phyloP scores from a whole-genome alignment of 2,888 invertebrate genomes.

The Seira musarum region DNA sequence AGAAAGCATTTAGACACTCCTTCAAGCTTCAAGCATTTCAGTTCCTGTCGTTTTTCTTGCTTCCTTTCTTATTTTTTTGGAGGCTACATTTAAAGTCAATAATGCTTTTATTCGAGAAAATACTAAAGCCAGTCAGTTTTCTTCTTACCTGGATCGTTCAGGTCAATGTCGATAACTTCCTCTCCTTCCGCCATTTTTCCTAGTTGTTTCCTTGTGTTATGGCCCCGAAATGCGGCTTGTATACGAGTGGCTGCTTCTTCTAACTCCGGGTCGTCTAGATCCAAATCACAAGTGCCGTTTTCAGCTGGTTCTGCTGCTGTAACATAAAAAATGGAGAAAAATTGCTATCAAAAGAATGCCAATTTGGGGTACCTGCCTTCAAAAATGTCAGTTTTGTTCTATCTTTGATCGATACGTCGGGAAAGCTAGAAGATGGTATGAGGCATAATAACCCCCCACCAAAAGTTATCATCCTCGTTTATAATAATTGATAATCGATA shows the following conservation, averaged over 20 bases:
- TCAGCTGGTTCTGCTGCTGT: slow-evolving; percentile 42
- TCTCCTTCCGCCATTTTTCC: slow-evolving; percentile 62
- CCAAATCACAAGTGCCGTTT: slow-evolving; percentile 59
- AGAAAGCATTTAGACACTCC: too few relatives aligned
- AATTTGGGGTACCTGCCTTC: too few relatives aligned
- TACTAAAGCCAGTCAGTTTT: slow-evolving; percentile 2
- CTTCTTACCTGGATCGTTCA: slow-evolving; percentile 69
- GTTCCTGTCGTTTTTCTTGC: not conserved
- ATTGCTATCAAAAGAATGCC: too few relatives aligned
- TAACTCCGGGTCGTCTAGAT: slow-evolving; percentile 67
- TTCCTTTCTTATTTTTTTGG: not conserved
- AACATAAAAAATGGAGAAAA: slow-evolving; percentile 11
- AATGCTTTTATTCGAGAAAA: not conserved
- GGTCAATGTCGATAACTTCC: slow-evolving; percentile 69
- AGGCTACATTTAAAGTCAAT: not conserved
- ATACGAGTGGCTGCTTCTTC: slow-evolving; percentile 68
- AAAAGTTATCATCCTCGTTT: too few relatives aligned
- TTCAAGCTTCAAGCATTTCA: too few relatives aligned
- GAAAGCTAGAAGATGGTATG: too few relatives aligned
- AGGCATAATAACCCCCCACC: too few relatives aligned
- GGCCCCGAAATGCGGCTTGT: slow-evolving; percentile 69
- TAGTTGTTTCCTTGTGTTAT: slow-evolving; percentile 62
- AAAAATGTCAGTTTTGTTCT: too few relatives aligned
- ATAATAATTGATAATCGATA: too few relatives aligned
- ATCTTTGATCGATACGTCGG: too few relatives aligned